These are phyloP conservation scores for Callochromis pleurospilus DNA, from an alignment of 2,113 vertebrate genomes.

Conservation along the genomic window DNA sequence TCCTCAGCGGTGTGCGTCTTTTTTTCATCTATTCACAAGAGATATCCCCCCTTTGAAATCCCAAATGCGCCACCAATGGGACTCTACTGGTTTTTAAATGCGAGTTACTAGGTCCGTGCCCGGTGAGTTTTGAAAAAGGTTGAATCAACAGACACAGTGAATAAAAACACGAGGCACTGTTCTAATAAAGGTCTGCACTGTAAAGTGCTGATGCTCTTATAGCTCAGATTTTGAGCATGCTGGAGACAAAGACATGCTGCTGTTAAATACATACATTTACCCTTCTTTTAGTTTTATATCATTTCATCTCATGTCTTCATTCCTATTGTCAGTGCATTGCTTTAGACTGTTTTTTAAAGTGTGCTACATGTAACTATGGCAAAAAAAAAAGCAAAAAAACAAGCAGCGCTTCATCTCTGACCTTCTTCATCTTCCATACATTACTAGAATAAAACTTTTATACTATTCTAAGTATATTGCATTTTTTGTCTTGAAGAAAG, in stretches of 20 bases:
- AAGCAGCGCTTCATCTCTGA: background rate
- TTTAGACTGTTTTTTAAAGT: background rate
- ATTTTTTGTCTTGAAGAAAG: background rate
- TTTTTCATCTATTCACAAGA: background rate
- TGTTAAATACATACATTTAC: background rate
- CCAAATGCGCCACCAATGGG: background rate
- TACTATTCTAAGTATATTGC: background rate
- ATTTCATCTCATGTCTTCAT: background rate
- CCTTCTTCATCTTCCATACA: background rate
- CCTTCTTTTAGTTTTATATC: background rate
- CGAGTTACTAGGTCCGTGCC: background rate
- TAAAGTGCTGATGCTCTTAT: background rate
- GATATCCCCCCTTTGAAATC: conserved; percentile 18
- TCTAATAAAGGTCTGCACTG: background rate
- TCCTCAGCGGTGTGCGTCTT: background rate
- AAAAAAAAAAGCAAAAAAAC: background rate
- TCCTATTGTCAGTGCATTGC: background rate
- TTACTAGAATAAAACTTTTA: background rate
- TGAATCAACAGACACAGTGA: background rate
- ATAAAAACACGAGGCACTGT: background rate
- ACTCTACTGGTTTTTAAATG: background rate
- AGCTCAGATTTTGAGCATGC: background rate
- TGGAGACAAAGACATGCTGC: background rate
- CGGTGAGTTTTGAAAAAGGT: background rate
- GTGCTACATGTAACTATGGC: background rate